Conservation (phyloP, 2,797 vertebrate genomes). For the Catharus ustulatus region DNA sequence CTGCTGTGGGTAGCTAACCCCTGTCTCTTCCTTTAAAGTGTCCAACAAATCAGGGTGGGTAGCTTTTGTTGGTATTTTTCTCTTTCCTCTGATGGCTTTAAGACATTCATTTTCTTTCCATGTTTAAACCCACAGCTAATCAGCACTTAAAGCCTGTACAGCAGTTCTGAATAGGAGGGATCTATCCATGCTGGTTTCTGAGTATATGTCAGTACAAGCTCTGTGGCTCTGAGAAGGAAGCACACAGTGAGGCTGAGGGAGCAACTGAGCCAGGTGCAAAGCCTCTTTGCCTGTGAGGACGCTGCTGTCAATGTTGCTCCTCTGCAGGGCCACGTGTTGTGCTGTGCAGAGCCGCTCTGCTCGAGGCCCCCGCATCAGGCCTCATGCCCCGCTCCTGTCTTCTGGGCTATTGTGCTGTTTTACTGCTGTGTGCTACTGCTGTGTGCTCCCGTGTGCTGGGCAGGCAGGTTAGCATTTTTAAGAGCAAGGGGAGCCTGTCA, state of each 20-base stretch:
- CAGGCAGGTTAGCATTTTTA: background rate
- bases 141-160: fast-evolving
- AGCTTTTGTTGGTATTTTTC: background rate
- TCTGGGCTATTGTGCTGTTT: background rate
- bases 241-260: background rate
- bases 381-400: background rate
- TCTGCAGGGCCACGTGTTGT: fast-evolving
- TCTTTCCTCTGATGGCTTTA: background rate
- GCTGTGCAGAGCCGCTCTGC: background rate
- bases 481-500: background rate
- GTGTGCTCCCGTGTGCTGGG: background rate
- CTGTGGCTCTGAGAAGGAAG: background rate
- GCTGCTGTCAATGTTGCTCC: fast-evolving
- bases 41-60: background rate
- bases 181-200: fast-evolving
- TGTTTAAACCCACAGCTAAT: background rate
- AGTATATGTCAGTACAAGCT: fast-evolving
- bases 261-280: too few relatives aligned
- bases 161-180: background rate
- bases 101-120: background rate
- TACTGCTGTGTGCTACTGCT: background rate
- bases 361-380: fast-evolving
- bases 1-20: background rate
- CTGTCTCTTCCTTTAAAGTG: background rate
- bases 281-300: fast-evolving